A percentile compares a stretch with the other conserved stretches of the same genome.
These are phyloP conservation scores for Aphrophora alni DNA, from an alignment of 2,888 invertebrate genomes.

Conservation along the genomic window DNA sequence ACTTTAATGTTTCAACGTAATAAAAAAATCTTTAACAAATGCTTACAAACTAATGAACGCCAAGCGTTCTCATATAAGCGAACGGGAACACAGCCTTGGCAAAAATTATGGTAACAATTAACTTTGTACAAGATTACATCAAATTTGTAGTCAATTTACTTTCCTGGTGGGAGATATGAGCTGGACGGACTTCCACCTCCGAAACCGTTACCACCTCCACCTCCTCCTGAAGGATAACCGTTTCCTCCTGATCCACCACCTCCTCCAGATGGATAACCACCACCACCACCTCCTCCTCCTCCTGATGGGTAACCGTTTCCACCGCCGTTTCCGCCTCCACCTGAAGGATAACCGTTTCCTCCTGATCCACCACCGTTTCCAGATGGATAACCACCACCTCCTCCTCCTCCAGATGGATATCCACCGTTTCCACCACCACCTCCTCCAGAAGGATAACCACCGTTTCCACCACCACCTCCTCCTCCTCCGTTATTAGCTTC, in stretches of 20 bases:
- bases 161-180: conserved; percentile 37
- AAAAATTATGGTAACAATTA: not conserved
- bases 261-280: conserved; percentile 40
- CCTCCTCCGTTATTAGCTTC: conserved; percentile 47
- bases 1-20: no score
- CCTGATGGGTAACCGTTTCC: conserved; percentile 38
- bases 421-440: conserved; percentile 3
- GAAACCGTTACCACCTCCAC: not conserved
- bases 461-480: conserved; percentile 41
- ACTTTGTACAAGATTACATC: not conserved
- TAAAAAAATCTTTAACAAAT: no score
- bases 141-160: not conserved
- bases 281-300: conserved; percentile 35
- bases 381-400: conserved; percentile 39
- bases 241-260: conserved; percentile 16
- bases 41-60: not conserved
- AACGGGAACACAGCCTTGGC: not conserved
- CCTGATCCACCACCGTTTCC: conserved; percentile 37
- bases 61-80: not conserved
- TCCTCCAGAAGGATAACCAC: conserved; percentile 30
- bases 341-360: conserved; percentile 36
- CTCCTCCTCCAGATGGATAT: not conserved
- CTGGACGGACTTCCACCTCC: conserved; percentile 34
- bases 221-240: conserved; percentile 38
- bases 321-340: conserved; percentile 37